These are phyloP conservation scores for Atlantisia rogersi DNA, from an alignment of 2,113 vertebrate species.

Conservation along the genomic window DNA sequence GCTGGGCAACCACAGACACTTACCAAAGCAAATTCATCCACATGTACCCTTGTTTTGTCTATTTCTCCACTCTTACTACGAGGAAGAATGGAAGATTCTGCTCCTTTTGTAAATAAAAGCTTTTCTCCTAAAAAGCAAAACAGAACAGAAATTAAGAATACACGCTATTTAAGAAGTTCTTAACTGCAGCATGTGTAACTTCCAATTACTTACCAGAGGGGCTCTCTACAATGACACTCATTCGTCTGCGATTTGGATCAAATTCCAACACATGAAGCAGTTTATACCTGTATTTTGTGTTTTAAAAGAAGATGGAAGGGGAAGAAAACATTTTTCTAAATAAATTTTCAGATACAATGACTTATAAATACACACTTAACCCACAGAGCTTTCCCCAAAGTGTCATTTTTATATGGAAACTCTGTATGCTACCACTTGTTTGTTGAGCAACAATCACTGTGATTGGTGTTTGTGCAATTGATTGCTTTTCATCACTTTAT, in stretches of 20 bases:
- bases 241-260: conserved; percentile 91
- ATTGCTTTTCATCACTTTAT: neutral
- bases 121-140: conserved; percentile 79
- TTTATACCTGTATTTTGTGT: conserved; percentile 83
- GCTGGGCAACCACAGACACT: conserved; percentile 40
- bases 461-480: fast-evolving
- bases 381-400: neutral
- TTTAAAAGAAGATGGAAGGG: neutral
- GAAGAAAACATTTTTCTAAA: conserved; percentile 3
- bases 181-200: neutral
- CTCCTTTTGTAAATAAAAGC: conserved; percentile 95
- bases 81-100: conserved; percentile 93
- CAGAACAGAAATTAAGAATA: neutral
- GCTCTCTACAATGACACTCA: conserved; percentile 94
- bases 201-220: conserved; percentile 82
- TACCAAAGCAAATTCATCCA: conserved; percentile 97
- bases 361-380: neutral
- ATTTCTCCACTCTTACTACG: conserved; percentile 88
- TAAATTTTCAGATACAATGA: neutral
- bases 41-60: conserved; percentile 92
- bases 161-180: neutral
- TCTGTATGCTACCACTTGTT: neutral
- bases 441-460: neutral
- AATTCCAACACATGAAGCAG: conserved; percentile 95
- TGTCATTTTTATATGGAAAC: neutral